Base-by-base conservation (phyloP, 2,113 vertebrate genomes). In the Daboia siamensis region DNA sequence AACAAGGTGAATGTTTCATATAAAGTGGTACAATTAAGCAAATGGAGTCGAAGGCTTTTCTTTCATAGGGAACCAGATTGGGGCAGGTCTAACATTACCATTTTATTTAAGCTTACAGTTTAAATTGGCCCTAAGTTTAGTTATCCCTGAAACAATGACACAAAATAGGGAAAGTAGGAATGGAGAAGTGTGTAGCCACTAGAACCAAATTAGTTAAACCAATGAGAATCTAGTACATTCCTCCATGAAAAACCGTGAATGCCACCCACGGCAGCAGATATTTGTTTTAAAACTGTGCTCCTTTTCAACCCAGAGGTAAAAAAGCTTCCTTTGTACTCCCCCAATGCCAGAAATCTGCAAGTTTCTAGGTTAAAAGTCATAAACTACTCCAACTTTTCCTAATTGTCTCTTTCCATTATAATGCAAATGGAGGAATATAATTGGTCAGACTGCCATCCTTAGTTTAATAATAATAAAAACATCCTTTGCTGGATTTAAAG, bases 331-430 rank as follows among this genome's bases (percentile, higher is more conserved):
- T 0, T 0, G 84, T 74, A 10, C 2, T 88, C 26, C 39, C 24
- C 94, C 95, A 95, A 95, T 17, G 92, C 6, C 24, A 86, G 33
- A 92, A 95, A 92, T 88, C 93, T 89, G 85, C 51, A 97, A 39
- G 88, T 91, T 64, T 59, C 95, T 90, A 87, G 91, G 94, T 96
- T 95, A 95, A 95, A 96, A 96, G 90, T 92, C 91, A 90, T 87
- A 44, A 24, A 92, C 86, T 86, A 87, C 94, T 94, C 94, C 86
- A 90, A 5, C 59, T 94, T 92, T 64, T 1, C 57, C 61, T n/a
- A 24, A 91, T 39, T 88, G 51, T 39, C 91, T 94, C 89, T 80
- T 93, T 94, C 59, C 91, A 90, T 74, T 89, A 94, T 95, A 96
- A 26, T 84, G 59, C 93, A 96, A 93, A 85, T 21, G 88, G 90